Evolutionary conservation across 2,888 invertebrate species (phyloP).

Genomic region (Apodemia hepburni): DNA sequence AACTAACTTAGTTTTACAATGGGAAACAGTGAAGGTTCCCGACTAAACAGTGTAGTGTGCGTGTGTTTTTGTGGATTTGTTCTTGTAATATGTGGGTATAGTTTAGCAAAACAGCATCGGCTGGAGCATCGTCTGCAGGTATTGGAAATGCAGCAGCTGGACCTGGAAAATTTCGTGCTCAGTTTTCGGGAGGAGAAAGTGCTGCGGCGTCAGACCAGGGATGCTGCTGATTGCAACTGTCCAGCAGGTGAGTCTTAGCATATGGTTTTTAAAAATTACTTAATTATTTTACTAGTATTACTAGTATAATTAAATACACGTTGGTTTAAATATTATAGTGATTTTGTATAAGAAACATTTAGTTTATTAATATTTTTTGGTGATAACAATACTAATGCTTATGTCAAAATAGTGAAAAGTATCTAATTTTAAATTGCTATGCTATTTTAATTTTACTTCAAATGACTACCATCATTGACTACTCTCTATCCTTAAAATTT

Average conservation of each 20-base stretch:
- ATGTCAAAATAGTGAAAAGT: no score
- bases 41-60: conserved; percentile 62
- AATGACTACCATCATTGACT: background rate
- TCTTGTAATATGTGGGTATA: conserved; percentile 57
- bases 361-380: no score
- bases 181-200: conserved; percentile 38
- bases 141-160: conserved; percentile 50
- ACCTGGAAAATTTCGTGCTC: conserved; percentile 35
- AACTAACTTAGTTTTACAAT: conserved; percentile 35
- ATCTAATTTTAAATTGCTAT: no score
- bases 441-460: background rate
- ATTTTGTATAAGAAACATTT: no score
- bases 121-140: conserved; percentile 59
- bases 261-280: background rate
- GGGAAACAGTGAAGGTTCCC: conserved; percentile 44
- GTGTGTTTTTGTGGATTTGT: conserved; percentile 67
- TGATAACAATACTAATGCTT: no score
- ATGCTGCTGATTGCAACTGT: conserved; percentile 65
- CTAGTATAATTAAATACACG: no score
- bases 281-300: no score
- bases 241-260: conserved; percentile 53
- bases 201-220: conserved; percentile 52
- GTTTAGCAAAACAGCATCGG: conserved; percentile 60
- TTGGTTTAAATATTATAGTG: no score
- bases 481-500: background rate